Base-by-base conservation (phyloP, 2,113 vertebrate species). In the Thinocorus orbignyianus region DNA sequence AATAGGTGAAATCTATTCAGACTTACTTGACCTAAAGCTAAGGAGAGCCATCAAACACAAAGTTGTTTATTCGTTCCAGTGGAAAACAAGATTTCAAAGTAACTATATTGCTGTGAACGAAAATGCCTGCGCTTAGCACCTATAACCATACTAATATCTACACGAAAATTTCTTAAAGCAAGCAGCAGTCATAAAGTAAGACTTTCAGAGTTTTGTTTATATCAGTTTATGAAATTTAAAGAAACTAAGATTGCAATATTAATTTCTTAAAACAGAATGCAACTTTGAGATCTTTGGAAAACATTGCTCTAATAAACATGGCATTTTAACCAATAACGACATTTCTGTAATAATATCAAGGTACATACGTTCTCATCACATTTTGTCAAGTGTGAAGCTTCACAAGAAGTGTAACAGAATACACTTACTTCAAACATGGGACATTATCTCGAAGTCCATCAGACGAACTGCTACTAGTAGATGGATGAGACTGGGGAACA, bases 401-500 rank as follows among this genome's bases (percentile, higher is more conserved):
- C 84, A 46, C 2, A 17, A 31, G 33, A 94, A 85, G 25, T 12
- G 16, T 24, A 80, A 83, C 6, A 70, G 39, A 81, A 91, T 41
- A 72, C 54, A 82, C 98, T 68, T 98, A 99, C 99, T 99, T 99
- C 95, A 99, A 99, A 97, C 99, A 99, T 65, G 99, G 99, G 25
- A 99, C 98, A 93, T 99, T 99, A 98, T 99, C 99, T 66, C 99
- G 98, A 92, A 98, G 98, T 23, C 99, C 99, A 68, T 99, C 99
- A 26, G 99, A 99, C 35, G 99, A 99, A 98, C 98, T 99, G 98
- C 99, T 99, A 93, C 99, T 99, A 95, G 99, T 99, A 83, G 99
- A 99, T 18, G 99, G 99, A 82, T 99, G 99, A 76, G 99, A 99
- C 91, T 99, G 99, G 24, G 99, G 98, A 73, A 97, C 98, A 39